phyloP scores from a whole-genome alignment of 2,113 vertebrate genomes.

The Eurypyga helias region DNA sequence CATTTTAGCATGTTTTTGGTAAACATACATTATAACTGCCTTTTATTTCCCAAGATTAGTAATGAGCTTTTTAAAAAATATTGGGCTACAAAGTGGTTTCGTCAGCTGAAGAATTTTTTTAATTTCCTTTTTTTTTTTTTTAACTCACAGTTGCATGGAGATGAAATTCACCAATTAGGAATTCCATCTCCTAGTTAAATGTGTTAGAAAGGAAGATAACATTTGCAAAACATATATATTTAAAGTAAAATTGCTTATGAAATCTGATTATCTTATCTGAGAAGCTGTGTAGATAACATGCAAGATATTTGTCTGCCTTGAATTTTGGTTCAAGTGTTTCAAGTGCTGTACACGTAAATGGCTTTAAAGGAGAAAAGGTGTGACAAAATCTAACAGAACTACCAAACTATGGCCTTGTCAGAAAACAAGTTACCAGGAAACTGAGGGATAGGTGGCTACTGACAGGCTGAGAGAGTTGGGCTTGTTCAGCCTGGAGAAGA shows the following conservation, averaged over 20 bases:
- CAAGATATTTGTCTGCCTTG: neutral
- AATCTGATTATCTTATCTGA: neutral
- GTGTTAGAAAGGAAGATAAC: neutral
- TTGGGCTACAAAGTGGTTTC: neutral
- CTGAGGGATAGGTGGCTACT: fast-evolving
- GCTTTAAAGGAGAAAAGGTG: neutral
- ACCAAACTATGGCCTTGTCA: neutral
- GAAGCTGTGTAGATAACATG: neutral
- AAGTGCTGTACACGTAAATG: neutral
- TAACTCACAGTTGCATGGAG: neutral
- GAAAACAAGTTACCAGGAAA: neutral
- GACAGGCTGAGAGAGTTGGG: no score
- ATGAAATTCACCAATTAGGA: neutral
- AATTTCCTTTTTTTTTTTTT: neutral
- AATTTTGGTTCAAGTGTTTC: neutral
- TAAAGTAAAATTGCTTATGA: neutral
- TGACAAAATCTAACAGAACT: neutral
- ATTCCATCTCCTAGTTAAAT: neutral
- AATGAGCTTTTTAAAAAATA: neutral
- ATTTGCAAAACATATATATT: neutral
- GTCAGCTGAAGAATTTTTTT: neutral
- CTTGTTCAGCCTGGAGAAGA: no score
- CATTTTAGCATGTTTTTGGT: neutral
- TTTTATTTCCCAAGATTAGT: neutral
- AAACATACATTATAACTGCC: neutral